phyloP scores from a whole-genome alignment of 2,113 vertebrate genomes.

The Leptobrachium ailaonicum region DNA sequence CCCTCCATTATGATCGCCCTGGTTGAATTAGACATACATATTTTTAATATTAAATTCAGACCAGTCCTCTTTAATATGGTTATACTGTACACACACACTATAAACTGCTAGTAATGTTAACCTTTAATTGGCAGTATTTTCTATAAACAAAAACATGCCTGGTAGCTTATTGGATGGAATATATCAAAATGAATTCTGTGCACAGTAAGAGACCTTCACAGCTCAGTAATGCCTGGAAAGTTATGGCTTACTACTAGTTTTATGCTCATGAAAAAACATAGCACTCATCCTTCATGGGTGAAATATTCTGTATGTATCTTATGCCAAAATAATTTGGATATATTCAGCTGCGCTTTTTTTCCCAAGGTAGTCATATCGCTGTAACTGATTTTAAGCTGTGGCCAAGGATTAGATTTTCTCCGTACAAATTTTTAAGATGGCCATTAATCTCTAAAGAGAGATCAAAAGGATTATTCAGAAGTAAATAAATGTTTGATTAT shows the following conservation, averaged over 20 bases:
- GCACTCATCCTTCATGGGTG: conserved; percentile 48
- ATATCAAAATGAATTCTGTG: conserved; percentile 31
- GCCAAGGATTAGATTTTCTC: conserved; percentile 20
- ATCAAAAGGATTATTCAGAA: conserved; percentile 9
- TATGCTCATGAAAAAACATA: conserved; percentile 46
- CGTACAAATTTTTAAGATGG: conserved; percentile 23
- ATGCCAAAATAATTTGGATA: conserved; percentile 44
- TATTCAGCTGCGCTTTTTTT: conserved; percentile 37
- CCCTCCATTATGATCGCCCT: too few species aligned
- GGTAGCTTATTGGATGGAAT: background rate
- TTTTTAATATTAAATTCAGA: too few species aligned
- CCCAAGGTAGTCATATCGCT: conserved; percentile 7
- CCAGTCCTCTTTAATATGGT: too few species aligned
- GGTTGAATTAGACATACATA: too few species aligned
- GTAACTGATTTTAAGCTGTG: conserved; percentile 41
- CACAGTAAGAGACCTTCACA: conserved; percentile 38
- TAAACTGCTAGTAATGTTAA: too few species aligned
- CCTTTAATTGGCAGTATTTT: too few species aligned
- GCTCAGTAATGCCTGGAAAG: conserved; percentile 41
- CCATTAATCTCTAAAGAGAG: conserved; percentile 35
- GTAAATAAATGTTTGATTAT: too few species aligned
- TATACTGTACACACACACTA: too few species aligned
- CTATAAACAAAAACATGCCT: too few species aligned
- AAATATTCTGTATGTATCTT: conserved; percentile 44
- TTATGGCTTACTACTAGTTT: conserved; percentile 35